phyloP scores from a whole-genome alignment of 2,113 vertebrate species.

The Crotalus tigris region DNA sequence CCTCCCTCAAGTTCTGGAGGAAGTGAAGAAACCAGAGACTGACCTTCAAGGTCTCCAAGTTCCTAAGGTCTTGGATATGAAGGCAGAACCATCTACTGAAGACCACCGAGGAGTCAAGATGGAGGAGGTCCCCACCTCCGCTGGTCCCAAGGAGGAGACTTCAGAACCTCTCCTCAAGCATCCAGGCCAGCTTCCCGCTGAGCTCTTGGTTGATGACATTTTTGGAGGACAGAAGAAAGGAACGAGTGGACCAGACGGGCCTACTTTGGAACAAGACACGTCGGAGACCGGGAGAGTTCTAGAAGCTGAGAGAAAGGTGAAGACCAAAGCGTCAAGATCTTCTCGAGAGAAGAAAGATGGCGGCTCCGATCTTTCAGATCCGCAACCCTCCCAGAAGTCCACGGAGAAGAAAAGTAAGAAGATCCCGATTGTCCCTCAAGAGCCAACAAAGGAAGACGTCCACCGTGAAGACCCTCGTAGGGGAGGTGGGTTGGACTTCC shows the following conservation, averaged over 20 bases:
- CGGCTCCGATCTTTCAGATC: not conserved
- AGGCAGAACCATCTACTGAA: not conserved
- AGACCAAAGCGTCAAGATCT: not conserved
- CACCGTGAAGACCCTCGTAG: not conserved
- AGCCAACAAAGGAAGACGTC: not conserved
- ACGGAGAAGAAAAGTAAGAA: slow-evolving; percentile 46
- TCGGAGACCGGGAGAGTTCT: not conserved
- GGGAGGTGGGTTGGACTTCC: slow-evolving; percentile 1
- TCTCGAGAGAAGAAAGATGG: not conserved
- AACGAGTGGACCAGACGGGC: not conserved
- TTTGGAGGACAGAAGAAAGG: rapidly evolving
- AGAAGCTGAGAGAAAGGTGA: not conserved
- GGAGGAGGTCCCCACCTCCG: rapidly evolving
- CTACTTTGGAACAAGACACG: not conserved
- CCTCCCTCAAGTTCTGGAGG: not conserved
- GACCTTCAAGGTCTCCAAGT: slow-evolving; percentile 11
- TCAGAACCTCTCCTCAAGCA: rapidly evolving
- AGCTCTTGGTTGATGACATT: not conserved
- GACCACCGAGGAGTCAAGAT: rapidly evolving
- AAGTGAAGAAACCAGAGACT: not conserved
- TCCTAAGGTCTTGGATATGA: not conserved
- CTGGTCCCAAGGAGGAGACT: not conserved
- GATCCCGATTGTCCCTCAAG: slow-evolving; percentile 36
- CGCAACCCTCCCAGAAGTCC: too few species aligned
- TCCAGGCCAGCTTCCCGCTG: slow-evolving; percentile 13